Evolutionary conservation across 2,797 vertebrate genomes (phyloP).

Genomic region (Pipistrellus kuhlii): DNA sequence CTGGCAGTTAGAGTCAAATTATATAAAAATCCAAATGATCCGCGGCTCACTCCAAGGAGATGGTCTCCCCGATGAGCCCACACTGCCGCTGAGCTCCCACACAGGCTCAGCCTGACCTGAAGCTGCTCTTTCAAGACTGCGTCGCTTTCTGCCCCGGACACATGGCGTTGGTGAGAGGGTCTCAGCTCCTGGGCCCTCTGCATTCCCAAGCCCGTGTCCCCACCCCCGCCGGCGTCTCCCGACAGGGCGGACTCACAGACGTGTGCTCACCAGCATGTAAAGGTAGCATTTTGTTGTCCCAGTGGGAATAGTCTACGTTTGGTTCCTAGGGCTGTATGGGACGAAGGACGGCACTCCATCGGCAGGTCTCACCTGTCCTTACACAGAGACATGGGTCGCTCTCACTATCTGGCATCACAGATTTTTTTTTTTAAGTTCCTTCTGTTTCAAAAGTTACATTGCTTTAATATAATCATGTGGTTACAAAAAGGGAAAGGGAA

Average conservation of each 20-base stretch:
- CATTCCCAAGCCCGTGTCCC: background rate
- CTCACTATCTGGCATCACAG: background rate
- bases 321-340: background rate
- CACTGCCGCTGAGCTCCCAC: background rate
- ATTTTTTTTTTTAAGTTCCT: background rate
- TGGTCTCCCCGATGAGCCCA: accelerated
- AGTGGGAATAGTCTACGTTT: no score
- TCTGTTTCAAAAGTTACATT: background rate
- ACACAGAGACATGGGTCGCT: background rate
- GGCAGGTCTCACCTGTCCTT: background rate
- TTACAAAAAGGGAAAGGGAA: background rate
- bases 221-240: background rate
- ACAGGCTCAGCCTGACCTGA: accelerated
- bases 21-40: background rate
- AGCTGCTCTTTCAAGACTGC: background rate
- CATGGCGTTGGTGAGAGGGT: background rate
- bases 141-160: background rate
- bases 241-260: background rate
- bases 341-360: background rate
- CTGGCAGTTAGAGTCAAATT: background rate
- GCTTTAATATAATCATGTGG: background rate
- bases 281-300: background rate
- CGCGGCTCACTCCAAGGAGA: background rate
- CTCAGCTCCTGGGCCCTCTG: background rate
- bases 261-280: background rate